Conservation (phyloP, 2,113 vertebrate genomes). For the Ranitomeya imitator region DNA sequence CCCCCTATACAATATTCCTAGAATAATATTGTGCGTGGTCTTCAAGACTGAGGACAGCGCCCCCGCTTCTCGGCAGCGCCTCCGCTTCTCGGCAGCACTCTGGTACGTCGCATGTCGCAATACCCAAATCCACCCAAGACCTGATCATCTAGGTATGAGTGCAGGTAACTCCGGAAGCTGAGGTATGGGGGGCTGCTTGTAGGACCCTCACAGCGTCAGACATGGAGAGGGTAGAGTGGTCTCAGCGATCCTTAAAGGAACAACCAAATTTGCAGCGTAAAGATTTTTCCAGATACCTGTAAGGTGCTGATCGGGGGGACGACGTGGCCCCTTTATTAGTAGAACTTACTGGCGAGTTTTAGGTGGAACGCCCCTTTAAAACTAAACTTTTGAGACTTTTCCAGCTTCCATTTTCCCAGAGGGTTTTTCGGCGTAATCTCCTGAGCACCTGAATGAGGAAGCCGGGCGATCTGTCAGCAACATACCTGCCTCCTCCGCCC, state of each 20-base stretch:
- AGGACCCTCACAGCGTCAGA: background rate
- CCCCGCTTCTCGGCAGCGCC: background rate
- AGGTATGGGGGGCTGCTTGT: too few relatives aligned
- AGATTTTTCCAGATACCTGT: too few relatives aligned
- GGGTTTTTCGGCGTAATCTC: background rate
- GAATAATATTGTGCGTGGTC: background rate
- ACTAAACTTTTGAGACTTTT: background rate
- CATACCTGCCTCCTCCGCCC: conserved; percentile 8
- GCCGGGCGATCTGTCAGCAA: conserved; percentile 45
- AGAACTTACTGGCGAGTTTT: background rate
- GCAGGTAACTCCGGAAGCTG: too few relatives aligned
- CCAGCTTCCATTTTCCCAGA: background rate
- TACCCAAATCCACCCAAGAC: too few relatives aligned
- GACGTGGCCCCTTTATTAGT: background rate
- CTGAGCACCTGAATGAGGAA: conserved; percentile 44
- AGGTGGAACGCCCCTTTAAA: background rate
- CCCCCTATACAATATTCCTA: background rate
- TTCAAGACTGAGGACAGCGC: background rate
- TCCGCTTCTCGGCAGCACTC: background rate
- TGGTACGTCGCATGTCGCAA: too few relatives aligned
- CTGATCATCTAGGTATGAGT: too few relatives aligned
- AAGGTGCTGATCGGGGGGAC: background rate
- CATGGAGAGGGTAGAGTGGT: too few relatives aligned
- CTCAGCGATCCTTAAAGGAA: too few relatives aligned
- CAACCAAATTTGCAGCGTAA: too few relatives aligned